Evolutionary conservation across 1,140 invertebrate genomes (phyloP), one percentile per base, ranked within the genome.

Genomic region (Penaeus indicus): DNA sequence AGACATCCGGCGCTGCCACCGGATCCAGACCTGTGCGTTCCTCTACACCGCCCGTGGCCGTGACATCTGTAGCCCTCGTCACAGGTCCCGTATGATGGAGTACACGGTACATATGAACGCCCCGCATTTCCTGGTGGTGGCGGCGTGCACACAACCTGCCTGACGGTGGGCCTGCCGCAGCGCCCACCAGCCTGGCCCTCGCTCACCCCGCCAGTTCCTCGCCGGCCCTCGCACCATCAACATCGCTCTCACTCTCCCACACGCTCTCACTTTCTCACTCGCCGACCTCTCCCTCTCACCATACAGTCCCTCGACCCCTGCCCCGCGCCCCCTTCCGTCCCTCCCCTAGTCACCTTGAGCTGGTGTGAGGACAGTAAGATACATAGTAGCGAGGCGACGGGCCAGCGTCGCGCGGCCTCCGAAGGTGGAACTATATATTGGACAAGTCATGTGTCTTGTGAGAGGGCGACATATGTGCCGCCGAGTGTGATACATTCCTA

Each of bases 141-240:
- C 81, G 81, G 62, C 82, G n/a, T 60, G 67, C 78, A 60, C 78
- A 86, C 78, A 86, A 86, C 85, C 85, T 86, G 85, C 85, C 85
- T 86, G 85, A 86, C 85, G 85, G 85, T 63, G 85, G 78, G 85
- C 77, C 85, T 86, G 85, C 85, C 77, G 85, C 85, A 86, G 85
- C 85, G 85, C 62, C 61, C 85, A 79, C 61, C 85, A 78, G 75
- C 85, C 85, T 63, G 75, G 75, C 78, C 85, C 77, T 80, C 38
- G 62, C 78, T 80, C 78, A 67, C 85, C 85, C 85, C 62, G 85
- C 85, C 85, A 86, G 85, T 86, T 77, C 85, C 85, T 86, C 85
- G 85, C 85, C 85, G 85, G 85, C 85, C 78, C 77, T 80, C 85
- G 85, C 85, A 86, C 85, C 85, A 81, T 67, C 85, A 86, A 86